phyloP scores from a whole-genome alignment of 2,888 invertebrate species.

The Drosophila nr. perissopoda region DNA sequence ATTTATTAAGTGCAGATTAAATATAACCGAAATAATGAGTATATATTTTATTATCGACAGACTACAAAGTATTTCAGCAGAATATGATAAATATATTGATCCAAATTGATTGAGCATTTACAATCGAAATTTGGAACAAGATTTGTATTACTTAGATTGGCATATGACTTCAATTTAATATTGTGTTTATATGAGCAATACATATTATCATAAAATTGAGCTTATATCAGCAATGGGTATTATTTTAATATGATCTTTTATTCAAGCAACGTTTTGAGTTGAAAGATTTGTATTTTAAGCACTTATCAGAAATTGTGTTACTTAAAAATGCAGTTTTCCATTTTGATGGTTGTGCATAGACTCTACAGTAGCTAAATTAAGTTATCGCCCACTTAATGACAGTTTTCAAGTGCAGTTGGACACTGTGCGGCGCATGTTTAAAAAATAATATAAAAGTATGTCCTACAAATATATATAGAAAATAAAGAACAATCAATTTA shows the following conservation, averaged over 20 bases:
- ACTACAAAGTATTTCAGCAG: neutral
- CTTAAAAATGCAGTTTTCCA: neutral
- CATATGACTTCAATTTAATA: neutral
- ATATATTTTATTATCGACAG: neutral
- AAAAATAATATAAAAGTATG: conserved; percentile 11
- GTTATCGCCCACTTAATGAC: neutral
- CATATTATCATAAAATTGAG: neutral
- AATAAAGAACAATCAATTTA: conserved; percentile 68
- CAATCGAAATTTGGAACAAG: neutral
- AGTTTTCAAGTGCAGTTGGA: neutral
- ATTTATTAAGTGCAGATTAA: neutral
- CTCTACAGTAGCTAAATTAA: neutral
- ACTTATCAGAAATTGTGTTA: neutral
- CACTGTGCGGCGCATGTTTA: conserved; percentile 45
- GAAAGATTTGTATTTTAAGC: neutral
- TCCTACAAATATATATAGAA: conserved; percentile 17
- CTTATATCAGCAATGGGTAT: neutral
- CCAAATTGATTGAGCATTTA: neutral
- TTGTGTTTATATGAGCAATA: neutral
- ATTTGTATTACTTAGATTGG: no score
- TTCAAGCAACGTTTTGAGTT: neutral
- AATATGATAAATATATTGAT: neutral
- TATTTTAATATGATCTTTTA: neutral
- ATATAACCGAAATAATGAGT: neutral
- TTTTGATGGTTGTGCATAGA: neutral